A percentile compares a stretch with the other conserved stretches of the same genome.
These are phyloP conservation scores for Blastobasis adustella DNA, from an alignment of 2,888 invertebrate species.

Conservation along the genomic window DNA sequence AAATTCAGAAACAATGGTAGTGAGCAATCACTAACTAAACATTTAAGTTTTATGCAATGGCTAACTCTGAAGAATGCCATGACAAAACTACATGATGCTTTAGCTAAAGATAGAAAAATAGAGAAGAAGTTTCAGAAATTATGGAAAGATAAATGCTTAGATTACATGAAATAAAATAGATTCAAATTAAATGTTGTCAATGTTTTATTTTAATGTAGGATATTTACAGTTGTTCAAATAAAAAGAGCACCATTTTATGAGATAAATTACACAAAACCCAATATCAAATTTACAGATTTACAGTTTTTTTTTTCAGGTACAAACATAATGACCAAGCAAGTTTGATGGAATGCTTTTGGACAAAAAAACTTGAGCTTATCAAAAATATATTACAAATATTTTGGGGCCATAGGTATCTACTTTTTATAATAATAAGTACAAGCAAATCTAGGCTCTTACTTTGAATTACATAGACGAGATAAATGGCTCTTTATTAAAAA, in stretches of 20 bases:
- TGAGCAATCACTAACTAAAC: constrained; percentile 40
- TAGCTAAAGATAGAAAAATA: constrained; percentile 44
- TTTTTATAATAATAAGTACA: no score
- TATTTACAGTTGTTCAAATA: constrained; percentile 34
- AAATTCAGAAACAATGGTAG: constrained; percentile 40
- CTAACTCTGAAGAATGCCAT: constrained; percentile 58
- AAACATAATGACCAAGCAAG: constrained; percentile 15
- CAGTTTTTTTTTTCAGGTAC: constrained; percentile 35
- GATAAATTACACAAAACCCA: constrained; percentile 17
- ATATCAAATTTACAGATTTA: background rate
- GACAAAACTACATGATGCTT: constrained; percentile 32
- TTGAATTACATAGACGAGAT: no score
- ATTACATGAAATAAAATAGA: constrained; percentile 46
- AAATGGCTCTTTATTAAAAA: no score
- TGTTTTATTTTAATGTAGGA: constrained; percentile 25
- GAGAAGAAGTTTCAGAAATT: constrained; percentile 50
- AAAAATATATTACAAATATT: no score
- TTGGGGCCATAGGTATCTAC: no score
- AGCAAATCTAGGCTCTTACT: no score
- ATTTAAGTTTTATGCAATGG: constrained; percentile 74
- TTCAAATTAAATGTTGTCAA: constrained; percentile 12
- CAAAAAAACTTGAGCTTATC: background rate
- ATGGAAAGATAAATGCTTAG: constrained; percentile 62
- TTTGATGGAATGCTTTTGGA: background rate
- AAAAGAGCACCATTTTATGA: constrained; percentile 47